phyloP scores from a whole-genome alignment of 2,797 vertebrate genomes.

The Mycteria americana region DNA sequence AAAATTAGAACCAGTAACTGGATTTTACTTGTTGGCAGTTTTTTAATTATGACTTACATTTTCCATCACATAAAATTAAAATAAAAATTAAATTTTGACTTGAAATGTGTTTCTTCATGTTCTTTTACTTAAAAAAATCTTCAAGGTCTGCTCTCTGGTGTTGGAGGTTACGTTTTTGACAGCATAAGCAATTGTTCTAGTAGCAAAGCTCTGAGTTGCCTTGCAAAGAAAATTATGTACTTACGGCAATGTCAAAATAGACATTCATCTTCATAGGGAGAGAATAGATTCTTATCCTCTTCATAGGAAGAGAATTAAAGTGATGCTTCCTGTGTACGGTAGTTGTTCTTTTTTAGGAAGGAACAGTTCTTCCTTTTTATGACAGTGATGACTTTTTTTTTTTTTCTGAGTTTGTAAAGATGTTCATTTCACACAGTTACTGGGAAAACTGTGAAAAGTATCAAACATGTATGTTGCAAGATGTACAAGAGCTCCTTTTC shows the following conservation, averaged over 20 bases:
- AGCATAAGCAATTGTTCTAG: not conserved
- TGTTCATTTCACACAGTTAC: conserved; percentile 43
- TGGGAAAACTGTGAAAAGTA: conserved; percentile 36
- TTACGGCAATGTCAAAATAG: not conserved
- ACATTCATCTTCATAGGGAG: not conserved
- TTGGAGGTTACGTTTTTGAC: not conserved
- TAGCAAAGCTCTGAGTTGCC: not conserved
- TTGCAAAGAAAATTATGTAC: not conserved
- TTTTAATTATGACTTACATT: not conserved
- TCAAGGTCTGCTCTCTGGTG: not conserved
- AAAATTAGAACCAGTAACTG: not conserved
- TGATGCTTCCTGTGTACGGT: not conserved
- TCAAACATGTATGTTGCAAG: conserved; percentile 59
- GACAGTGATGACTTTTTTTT: not conserved
- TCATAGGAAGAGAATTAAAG: not conserved
- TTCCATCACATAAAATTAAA: not conserved
- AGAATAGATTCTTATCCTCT: not conserved
- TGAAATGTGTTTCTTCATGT: not conserved
- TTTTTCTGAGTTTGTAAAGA: not conserved
- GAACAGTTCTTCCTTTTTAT: not conserved
- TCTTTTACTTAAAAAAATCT: not conserved
- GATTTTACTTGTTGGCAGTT: not conserved
- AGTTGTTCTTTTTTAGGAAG: not conserved
- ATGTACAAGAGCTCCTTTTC: conserved; percentile 76
- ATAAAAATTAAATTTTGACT: not conserved